phyloP scores from a whole-genome alignment of 1,140 invertebrate species.

The Phortica variegata region DNA sequence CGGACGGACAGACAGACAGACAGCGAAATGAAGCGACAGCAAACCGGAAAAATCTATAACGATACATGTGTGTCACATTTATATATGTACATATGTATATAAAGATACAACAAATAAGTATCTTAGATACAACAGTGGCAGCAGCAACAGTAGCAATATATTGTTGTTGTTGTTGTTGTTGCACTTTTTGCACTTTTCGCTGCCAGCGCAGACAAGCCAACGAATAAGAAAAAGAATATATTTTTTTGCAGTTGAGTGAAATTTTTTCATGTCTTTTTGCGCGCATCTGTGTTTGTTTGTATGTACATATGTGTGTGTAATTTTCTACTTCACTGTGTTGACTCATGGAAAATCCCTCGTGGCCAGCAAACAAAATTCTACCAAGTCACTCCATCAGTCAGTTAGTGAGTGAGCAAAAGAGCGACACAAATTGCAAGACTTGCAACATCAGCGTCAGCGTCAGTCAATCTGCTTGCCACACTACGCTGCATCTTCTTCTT shows the following conservation, averaged over 20 bases:
- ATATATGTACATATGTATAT: slow-evolving; percentile 2
- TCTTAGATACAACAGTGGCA: no score
- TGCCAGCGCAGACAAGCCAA: slow-evolving; percentile 12
- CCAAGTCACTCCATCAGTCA: no score
- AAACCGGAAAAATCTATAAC: slow-evolving; percentile 7
- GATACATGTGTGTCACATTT: slow-evolving; percentile 6
- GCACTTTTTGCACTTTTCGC: neutral
- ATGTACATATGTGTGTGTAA: slow-evolving; percentile 26
- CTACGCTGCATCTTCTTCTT: no score
- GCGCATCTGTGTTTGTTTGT: slow-evolving; percentile 5
- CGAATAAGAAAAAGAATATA: slow-evolving; percentile 16
- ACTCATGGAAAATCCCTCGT: slow-evolving; percentile 45
- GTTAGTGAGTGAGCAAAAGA: no score
- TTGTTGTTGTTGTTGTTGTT: no score
- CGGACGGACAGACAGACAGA: slow-evolving; percentile 8
- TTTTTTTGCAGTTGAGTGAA: slow-evolving; percentile 51
- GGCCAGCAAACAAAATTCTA: slow-evolving; percentile 34
- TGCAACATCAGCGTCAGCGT: no score
- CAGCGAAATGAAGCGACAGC: neutral
- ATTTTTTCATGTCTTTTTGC: slow-evolving; percentile 21
- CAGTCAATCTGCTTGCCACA: no score
- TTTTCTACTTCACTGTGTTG: slow-evolving; percentile 39
- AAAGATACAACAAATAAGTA: no score
- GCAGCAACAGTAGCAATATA: no score
- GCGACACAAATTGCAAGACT: no score